These are phyloP conservation scores for Orius insidiosus DNA, from an alignment of 1,140 invertebrate species.

Conservation along the genomic window DNA sequence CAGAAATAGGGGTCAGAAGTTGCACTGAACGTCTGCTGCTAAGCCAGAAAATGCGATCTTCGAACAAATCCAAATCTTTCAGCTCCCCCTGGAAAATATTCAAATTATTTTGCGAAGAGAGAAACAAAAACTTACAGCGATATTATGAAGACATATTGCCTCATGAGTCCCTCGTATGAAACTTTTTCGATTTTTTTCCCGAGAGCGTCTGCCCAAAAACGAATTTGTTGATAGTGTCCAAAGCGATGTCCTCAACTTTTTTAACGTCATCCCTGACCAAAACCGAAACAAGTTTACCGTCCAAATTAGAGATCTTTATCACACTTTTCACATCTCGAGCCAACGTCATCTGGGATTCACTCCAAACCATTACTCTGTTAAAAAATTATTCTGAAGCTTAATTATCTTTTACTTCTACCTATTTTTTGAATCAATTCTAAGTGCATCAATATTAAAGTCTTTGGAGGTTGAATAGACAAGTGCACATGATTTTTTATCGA, in stretches of 20 bases:
- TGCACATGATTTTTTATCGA: slow-evolving; percentile 15
- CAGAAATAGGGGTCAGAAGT: too few relatives aligned
- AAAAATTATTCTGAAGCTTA: slow-evolving; percentile 1
- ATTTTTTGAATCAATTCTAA: slow-evolving; percentile 20
- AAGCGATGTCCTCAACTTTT: slow-evolving; percentile 17
- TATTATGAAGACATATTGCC: slow-evolving; percentile 13
- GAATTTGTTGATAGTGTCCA: slow-evolving; percentile 20
- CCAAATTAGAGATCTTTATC: slow-evolving; percentile 18
- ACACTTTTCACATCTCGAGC: slow-evolving; percentile 1
- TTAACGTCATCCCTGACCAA: slow-evolving; percentile 11
- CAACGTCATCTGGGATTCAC: slow-evolving; percentile 10
- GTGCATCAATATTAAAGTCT: slow-evolving; percentile 15
- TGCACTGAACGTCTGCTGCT: neutral
- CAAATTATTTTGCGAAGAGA: neutral
- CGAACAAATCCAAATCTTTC: slow-evolving; percentile 16
- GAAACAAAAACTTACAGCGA: slow-evolving; percentile 10
- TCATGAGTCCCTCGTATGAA: slow-evolving; percentile 19
- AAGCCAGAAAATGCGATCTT: slow-evolving; percentile 19
- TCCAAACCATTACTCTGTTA: slow-evolving; percentile 18
- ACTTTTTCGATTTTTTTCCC: slow-evolving; percentile 17
- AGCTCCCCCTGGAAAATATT: slow-evolving; percentile 1
- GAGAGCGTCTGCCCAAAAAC: slow-evolving; percentile 21
- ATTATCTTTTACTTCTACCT: slow-evolving; percentile 22
- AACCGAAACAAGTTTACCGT: slow-evolving; percentile 13
- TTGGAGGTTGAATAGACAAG: slow-evolving; percentile 12